Conservation (phyloP, 64 coral and sea anemone species). For the Cladopsammia gracilis region DNA sequence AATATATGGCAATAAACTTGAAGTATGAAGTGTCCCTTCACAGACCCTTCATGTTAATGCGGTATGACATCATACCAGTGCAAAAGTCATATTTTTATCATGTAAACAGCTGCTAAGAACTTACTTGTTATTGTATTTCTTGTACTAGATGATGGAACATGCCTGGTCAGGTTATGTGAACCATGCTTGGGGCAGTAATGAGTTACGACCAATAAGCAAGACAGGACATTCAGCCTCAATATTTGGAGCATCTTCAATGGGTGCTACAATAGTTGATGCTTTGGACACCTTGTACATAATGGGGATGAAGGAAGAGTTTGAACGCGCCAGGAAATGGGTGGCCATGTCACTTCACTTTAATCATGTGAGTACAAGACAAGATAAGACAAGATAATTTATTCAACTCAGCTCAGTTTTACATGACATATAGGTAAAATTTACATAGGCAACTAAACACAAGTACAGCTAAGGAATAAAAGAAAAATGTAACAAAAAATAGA, state of each 20-base stretch:
- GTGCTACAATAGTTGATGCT: slow-evolving; percentile 95
- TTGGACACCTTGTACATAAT: slow-evolving; percentile 94
- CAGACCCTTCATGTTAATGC: no score
- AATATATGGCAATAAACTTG: no score
- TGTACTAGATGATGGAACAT: slow-evolving; percentile 93
- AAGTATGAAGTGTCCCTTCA: no score
- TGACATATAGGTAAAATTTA: no score
- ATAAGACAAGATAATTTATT: neutral
- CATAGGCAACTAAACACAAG: no score
- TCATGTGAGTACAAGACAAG: slow-evolving; percentile 23
- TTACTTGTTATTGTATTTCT: neutral
- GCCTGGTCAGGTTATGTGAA: slow-evolving; percentile 95
- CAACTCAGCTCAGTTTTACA: no score
- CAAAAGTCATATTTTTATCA: neutral
- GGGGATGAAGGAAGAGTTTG: slow-evolving; percentile 93
- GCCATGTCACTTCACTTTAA: slow-evolving; percentile 52
- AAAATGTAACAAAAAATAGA: no score
- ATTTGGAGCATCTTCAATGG: slow-evolving; percentile 88
- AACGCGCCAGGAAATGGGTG: slow-evolving; percentile 91
- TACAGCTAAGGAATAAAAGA: no score
- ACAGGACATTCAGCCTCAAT: slow-evolving; percentile 87
- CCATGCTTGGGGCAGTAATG: slow-evolving; percentile 94
- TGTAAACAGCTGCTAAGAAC: neutral
- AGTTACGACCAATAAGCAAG: slow-evolving; percentile 91
- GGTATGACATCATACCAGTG: no score